Evolutionary conservation across 2,797 vertebrate species (phyloP).

Genomic region (Anomalospiza imberbis): DNA sequence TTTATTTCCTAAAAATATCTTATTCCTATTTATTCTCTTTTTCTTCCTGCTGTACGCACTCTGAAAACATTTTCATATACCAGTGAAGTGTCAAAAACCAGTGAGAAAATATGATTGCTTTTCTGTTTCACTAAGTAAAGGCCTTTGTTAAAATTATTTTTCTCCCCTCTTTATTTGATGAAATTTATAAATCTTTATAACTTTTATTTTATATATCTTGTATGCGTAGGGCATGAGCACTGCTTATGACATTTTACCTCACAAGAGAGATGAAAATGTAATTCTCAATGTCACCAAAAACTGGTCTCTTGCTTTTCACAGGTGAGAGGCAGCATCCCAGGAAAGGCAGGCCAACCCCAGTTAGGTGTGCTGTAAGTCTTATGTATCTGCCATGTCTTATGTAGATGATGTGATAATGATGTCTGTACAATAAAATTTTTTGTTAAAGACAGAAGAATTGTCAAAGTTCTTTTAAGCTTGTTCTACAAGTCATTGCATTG

Average conservation of each 20-base stretch:
- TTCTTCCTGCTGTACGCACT: not conserved
- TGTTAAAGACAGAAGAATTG: not conserved
- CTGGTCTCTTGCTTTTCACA: not conserved
- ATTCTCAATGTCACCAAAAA: not conserved
- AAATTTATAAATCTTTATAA: not conserved
- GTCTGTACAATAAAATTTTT: not conserved
- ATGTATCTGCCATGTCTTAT: accelerated
- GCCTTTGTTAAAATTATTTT: not conserved
- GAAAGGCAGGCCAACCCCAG: not conserved
- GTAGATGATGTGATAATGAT: not conserved
- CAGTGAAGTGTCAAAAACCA: not conserved
- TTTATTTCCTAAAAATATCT: not conserved
- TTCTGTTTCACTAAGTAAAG: not conserved
- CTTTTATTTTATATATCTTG: not conserved
- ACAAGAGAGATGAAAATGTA: not conserved
- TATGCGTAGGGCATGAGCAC: not conserved
- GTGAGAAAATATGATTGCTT: not conserved
- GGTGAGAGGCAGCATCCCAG: not conserved
- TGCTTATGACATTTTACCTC: not conserved
- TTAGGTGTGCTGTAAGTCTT: not conserved
- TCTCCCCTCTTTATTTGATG: not conserved
- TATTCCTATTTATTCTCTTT: not conserved
- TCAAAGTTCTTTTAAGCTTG: not conserved
- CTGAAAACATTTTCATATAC: not conserved
- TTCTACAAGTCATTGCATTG: not conserved